A percentile compares a stretch with the other conserved stretches of the same genome.
Evolutionary conservation across 2,797 vertebrate genomes (phyloP).

Genomic region (Hephaestus fuliginosus): DNA sequence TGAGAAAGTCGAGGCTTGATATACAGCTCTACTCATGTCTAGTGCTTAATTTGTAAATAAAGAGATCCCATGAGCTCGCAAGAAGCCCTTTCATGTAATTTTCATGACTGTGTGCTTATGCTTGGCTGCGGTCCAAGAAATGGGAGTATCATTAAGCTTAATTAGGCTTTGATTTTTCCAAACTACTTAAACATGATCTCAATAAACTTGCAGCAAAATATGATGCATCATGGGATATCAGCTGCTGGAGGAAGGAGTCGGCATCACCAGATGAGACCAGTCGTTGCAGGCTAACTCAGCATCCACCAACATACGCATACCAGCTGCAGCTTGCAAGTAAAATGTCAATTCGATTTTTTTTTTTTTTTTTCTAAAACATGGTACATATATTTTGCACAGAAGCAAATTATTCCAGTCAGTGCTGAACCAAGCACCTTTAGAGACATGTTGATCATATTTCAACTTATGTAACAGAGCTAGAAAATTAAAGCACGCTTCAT

Average conservation of each 20-base stretch:
- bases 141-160: constrained; percentile 46
- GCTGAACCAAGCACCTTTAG: not conserved
- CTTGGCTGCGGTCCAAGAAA: constrained; percentile 51
- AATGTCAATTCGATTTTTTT: not conserved
- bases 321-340: not conserved
- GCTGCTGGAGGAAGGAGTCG: not conserved
- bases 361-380: not conserved
- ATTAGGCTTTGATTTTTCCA: constrained; percentile 52
- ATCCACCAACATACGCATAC: not conserved
- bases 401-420: not conserved
- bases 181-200: constrained; percentile 37
- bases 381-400: not conserved
- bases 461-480: constrained; percentile 4
- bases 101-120: constrained; percentile 30
- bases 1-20: not conserved
- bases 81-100: constrained; percentile 34
- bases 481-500: not conserved
- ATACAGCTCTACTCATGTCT: constrained; percentile 3
- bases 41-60: constrained; percentile 40
- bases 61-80: constrained; percentile 19
- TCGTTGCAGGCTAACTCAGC: not conserved
- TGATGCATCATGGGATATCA: constrained; percentile 27
- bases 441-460: not conserved
- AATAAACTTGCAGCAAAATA: constrained; percentile 31
- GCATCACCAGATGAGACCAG: not conserved